Conservation (phyloP, 2,888 invertebrate species). For the Eumacrocentrus americanus region DNA sequence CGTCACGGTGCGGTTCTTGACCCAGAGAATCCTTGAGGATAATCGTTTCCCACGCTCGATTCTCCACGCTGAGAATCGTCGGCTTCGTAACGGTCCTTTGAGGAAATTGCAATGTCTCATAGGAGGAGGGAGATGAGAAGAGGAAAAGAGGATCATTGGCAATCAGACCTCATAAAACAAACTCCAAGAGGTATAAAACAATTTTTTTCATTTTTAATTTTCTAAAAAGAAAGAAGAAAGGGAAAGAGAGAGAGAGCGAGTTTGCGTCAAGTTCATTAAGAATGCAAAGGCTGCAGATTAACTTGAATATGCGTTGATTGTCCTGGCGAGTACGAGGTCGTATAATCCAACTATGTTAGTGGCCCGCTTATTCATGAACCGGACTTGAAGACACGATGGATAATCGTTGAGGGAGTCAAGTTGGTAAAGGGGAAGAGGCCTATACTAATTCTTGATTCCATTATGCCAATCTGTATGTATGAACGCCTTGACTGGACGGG, state of each 20-base stretch:
- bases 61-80: conserved; percentile 29
- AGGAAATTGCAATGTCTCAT: conserved; percentile 24
- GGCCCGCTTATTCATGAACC: conserved; percentile 41
- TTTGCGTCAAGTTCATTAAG: no score
- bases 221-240: no score
- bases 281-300: no score
- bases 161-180: conserved; percentile 23
- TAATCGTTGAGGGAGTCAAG: no score
- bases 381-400: conserved; percentile 32
- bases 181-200: conserved; percentile 33
- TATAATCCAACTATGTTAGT: conserved; percentile 29
- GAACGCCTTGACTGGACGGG: no score
- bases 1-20: conserved; percentile 32
- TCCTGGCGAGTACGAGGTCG: conserved; percentile 1
- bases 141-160: conserved; percentile 1
- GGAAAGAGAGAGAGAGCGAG: no score
- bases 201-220: no score
- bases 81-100: conserved; percentile 23
- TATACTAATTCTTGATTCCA: no score
- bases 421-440: no score
- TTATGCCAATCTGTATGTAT: no score
- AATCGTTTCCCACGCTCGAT: conserved; percentile 39
- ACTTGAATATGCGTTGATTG: no score
- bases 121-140: conserved; percentile 11
- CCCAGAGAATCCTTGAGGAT: conserved; percentile 34